Percentiles rank a stretch among this genome's conserved stretches.
These are phyloP conservation scores for Drosophila mettleri DNA, from an alignment of 2,888 invertebrate genomes.

Conservation along the genomic window DNA sequence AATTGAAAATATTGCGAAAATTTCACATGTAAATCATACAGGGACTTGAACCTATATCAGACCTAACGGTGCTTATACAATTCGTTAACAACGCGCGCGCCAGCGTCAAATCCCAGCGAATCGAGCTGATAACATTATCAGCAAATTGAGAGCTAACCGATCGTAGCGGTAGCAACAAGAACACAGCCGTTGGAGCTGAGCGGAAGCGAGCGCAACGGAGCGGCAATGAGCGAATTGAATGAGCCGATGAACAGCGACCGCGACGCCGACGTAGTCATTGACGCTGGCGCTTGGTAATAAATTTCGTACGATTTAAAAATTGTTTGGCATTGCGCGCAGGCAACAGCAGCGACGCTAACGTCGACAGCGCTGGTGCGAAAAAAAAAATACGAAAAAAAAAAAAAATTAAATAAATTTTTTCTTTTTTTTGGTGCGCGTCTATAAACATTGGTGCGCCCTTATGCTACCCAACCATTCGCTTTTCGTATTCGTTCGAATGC, in stretches of 20 bases:
- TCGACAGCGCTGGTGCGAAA: conserved; percentile 58
- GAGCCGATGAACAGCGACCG: conserved; percentile 18
- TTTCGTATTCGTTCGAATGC: conserved; percentile 46
- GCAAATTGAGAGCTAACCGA: conserved; percentile 34
- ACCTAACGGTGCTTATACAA: conserved; percentile 1
- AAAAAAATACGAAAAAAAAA: conserved; percentile 7
- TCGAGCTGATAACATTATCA: conserved; percentile 47
- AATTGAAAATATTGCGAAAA: conserved; percentile 35
- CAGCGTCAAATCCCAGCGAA: conserved; percentile 16
- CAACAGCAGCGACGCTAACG: conserved; percentile 55
- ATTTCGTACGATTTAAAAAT: conserved; percentile 69
- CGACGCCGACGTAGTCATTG: conserved; percentile 16
- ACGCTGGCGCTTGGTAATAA: conserved; percentile 51
- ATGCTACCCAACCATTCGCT: conserved; percentile 71
- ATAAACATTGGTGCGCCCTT: conserved; percentile 74
- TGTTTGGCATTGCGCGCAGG: conserved; percentile 71
- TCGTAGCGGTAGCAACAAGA: conserved; percentile 2
- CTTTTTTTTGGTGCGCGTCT: conserved; percentile 41
- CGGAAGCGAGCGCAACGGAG: conserved; percentile 49
- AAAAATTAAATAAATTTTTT: neutral
- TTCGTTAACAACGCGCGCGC: conserved; percentile 8
- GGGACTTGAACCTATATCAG: conserved; percentile 16
- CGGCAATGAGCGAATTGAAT: conserved; percentile 43
- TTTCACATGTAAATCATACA: conserved; percentile 58
- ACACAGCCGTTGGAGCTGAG: conserved; percentile 23